phyloP scores from a whole-genome alignment of 2,113 vertebrate genomes.

The Campylorhamphus procurvoides region DNA sequence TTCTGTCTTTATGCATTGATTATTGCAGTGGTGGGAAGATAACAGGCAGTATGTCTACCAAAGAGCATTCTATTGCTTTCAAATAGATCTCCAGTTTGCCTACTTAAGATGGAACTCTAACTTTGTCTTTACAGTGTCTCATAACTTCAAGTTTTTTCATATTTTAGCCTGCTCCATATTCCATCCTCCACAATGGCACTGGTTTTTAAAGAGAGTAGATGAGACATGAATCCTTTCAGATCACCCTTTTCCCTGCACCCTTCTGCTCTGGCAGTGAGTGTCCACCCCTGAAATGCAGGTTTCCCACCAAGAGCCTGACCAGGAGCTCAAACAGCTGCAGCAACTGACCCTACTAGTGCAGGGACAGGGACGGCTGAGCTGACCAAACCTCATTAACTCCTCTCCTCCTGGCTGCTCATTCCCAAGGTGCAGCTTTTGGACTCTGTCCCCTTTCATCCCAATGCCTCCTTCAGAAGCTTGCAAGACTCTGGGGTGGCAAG shows the following conservation, averaged over 20 bases:
- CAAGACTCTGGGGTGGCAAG: neutral
- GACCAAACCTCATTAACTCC: fast-evolving
- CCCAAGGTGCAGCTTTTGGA: neutral
- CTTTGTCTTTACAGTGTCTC: neutral
- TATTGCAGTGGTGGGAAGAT: neutral
- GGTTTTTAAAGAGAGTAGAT: neutral
- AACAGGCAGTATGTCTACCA: neutral
- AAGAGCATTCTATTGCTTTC: neutral
- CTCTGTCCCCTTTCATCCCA: neutral
- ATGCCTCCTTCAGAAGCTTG: neutral
- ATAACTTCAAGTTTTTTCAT: neutral
- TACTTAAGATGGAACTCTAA: neutral
- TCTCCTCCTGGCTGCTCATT: neutral
- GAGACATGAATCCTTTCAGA: neutral
- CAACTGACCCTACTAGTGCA: neutral
- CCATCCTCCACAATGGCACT: neutral
- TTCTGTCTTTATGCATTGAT: neutral
- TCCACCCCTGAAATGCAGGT: neutral
- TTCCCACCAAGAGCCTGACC: neutral
- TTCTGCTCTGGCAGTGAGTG: neutral
- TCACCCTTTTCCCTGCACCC: neutral
- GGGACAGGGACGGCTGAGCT: neutral
- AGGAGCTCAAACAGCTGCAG: neutral
- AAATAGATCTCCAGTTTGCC: neutral
- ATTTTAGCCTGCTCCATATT: neutral